Conservation (phyloP, 2,888 invertebrate species). For the Drosophila suboccidentalis region DNA sequence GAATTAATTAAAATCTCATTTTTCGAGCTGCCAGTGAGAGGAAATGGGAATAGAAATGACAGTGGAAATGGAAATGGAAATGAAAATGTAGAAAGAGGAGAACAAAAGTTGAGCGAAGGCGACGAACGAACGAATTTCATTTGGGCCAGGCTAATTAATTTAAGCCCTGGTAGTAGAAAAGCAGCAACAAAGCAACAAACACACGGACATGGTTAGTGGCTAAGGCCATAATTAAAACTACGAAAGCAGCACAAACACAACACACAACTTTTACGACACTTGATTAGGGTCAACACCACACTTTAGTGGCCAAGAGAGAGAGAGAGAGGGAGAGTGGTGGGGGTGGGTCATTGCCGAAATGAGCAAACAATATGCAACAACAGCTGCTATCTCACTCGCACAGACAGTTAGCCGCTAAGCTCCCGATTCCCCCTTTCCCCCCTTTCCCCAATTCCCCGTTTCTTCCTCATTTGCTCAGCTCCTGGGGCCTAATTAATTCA, state of each 20-base stretch:
- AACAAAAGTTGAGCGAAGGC: constrained; percentile 5
- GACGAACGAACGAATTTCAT: constrained; percentile 16
- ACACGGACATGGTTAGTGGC: constrained; percentile 27
- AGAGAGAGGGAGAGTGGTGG: background rate
- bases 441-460: background rate
- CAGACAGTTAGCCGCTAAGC: constrained; percentile 9
- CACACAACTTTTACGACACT: constrained; percentile 73
- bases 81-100: constrained; percentile 8
- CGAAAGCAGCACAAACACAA: constrained; percentile 40
- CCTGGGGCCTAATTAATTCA: constrained; percentile 74
- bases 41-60: constrained; percentile 9
- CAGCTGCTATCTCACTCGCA: constrained; percentile 44
- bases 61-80: background rate
- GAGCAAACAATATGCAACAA: constrained; percentile 47
- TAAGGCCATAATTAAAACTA: constrained; percentile 68
- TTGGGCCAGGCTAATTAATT: constrained; percentile 67
- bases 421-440: background rate
- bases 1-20: constrained; percentile 81
- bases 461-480: constrained; percentile 9
- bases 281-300: constrained; percentile 69
- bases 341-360: constrained; percentile 6
- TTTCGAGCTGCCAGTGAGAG: constrained; percentile 41
- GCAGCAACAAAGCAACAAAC: constrained; percentile 11
- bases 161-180: constrained; percentile 42
- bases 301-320: constrained; percentile 17